Percentiles rank a stretch among this genome's conserved stretches.
Conservation (phyloP, 2,113 vertebrate genomes). For the Bungarus multicinctus region DNA sequence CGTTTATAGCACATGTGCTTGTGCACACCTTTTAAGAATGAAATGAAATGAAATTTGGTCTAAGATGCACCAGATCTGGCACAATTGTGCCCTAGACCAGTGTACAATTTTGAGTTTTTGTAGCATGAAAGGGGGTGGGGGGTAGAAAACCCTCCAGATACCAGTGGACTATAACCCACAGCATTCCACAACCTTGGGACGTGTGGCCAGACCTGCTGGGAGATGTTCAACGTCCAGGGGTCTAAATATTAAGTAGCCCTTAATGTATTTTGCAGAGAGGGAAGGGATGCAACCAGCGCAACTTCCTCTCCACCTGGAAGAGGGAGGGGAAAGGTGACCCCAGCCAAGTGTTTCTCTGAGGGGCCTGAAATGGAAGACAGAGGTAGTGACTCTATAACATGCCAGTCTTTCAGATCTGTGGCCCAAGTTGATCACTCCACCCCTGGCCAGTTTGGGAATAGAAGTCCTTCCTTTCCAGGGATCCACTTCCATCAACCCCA, state of each 20-base stretch:
- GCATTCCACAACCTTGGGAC: neutral
- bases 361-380: slow-evolving; percentile 20
- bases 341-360: slow-evolving; percentile 5
- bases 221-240: neutral
- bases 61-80: slow-evolving; percentile 37
- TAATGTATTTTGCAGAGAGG: neutral
- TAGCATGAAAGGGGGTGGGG: neutral
- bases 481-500: neutral
- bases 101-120: slow-evolving; percentile 3
- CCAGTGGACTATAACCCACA: neutral
- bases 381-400: neutral
- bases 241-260: slow-evolving; percentile 11
- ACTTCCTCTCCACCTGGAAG: slow-evolving; percentile 8
- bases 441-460: neutral
- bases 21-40: neutral
- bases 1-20: neutral
- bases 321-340: slow-evolving; percentile 30
- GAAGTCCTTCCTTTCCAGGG: neutral
- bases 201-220: neutral
- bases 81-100: slow-evolving; percentile 3
- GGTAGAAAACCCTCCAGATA: neutral
- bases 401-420: neutral
- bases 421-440: neutral
- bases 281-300: neutral
- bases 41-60: slow-evolving; percentile 15